Conservation (phyloP, 2,113 vertebrate species). For the Baryphthengus martii region DNA sequence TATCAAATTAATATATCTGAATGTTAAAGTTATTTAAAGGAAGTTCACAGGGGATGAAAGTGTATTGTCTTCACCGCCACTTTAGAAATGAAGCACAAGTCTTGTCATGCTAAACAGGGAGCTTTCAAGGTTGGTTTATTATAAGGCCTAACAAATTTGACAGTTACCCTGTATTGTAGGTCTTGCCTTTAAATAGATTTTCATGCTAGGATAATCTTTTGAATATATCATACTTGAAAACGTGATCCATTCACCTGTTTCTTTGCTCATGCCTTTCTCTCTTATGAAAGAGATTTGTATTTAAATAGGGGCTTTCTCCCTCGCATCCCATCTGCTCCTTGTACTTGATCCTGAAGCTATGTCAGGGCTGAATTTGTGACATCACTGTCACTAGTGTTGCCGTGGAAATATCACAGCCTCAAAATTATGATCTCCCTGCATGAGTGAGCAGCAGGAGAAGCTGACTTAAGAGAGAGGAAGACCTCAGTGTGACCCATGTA, state of each 20-base stretch:
- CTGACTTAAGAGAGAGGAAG: neutral
- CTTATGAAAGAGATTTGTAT: conserved; percentile 68
- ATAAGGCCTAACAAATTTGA: conserved; percentile 57
- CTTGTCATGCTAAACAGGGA: conserved; percentile 54
- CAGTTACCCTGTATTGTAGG: conserved; percentile 55
- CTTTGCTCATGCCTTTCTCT: conserved; percentile 60
- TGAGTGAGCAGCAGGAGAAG: conserved; percentile 51
- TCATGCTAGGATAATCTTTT: conserved; percentile 70
- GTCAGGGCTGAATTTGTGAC: conserved; percentile 57
- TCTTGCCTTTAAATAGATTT: conserved; percentile 66
- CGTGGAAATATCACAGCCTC: conserved; percentile 50
- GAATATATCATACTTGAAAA: conserved; percentile 67
- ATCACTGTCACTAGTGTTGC: conserved; percentile 62
- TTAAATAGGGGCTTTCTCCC: conserved; percentile 64
- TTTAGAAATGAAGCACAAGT: conserved; percentile 21
- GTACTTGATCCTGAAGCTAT: conserved; percentile 56
- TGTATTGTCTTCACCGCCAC: neutral
- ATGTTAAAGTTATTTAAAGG: conserved; percentile 49
- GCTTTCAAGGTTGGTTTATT: conserved; percentile 54
- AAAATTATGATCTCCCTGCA: conserved; percentile 46
- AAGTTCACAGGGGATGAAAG: neutral
- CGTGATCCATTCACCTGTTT: conserved; percentile 58
- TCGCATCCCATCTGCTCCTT: conserved; percentile 69
- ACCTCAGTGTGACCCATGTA: neutral
- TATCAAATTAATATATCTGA: conserved; percentile 35